Base-by-base conservation (phyloP, 2,888 invertebrate species). In the Pristionchus arcanus region DNA sequence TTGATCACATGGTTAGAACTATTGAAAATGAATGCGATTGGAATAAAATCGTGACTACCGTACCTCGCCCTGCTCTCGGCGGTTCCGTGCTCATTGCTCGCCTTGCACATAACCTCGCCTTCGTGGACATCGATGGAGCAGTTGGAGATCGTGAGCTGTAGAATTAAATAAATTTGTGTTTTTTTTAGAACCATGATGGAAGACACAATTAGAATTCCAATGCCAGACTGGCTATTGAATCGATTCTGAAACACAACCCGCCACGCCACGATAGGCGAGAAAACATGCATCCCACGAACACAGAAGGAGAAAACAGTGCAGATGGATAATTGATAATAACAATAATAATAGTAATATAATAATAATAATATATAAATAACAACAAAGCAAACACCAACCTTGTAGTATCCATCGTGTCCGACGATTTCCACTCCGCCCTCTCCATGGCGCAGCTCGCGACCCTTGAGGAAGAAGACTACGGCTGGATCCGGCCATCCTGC, bases 1-100 rank as follows among this genome's bases (percentile, higher is more conserved):
- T n/a, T n/a, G n/a, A n/a, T n/a, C n/a, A n/a, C n/a, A n/a, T n/a
- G n/a, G n/a, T n/a, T n/a, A 59, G 59, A 59, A 59, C 59, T 21
- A 16, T 2, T 59, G 16, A 2, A 25, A 59, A 49, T 49, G 42
- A 1, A 49, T 11, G 42, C 42, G 42, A 49, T 49, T 13, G 4
- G 4, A 13, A 63, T n/a, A 19, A 63, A 63, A 15, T 25, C 63
- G 28, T 9, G n/a, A 11, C 15, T n/a, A 34, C n/a, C 87, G 4
- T 53, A 88, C 87, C 97, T 97, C 21, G 98, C 98, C 91, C 97
- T 97, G 94, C 97, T 97, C 94, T 97, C 95, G 84, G 96, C 96
- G 90, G 96, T 95, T 68, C 96, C 96, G 71, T 96, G 96, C 83
- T 95, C 95, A 94, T 96, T 96, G 49, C 85, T 87, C 42, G 89